Evolutionary conservation across 1,140 invertebrate genomes (phyloP).

Genomic region (Nephila pilipes): DNA sequence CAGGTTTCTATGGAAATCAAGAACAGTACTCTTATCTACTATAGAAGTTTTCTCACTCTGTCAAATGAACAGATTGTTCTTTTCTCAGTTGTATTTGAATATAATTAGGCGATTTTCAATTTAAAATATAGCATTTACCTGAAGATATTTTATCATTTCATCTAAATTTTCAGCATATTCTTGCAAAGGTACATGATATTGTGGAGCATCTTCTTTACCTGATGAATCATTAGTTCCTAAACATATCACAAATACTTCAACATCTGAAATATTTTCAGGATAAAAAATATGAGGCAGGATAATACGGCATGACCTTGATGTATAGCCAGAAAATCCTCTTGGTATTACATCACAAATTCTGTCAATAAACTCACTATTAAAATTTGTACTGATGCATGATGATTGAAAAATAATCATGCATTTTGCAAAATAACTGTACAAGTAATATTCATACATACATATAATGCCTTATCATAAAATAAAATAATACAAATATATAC

Average conservation of each 20-base stretch:
- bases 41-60: no score
- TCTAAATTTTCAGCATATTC: constrained; percentile 80
- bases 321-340: constrained; percentile 82
- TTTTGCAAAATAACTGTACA: no score
- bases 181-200: constrained; percentile 81
- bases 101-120: neutral
- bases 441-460: no score
- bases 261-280: constrained; percentile 78
- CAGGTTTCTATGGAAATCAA: no score
- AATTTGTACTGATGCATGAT: no score
- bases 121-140: constrained; percentile 76
- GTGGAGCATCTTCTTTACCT: constrained; percentile 77
- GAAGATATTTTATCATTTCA: constrained; percentile 80
- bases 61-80: no score
- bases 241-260: constrained; percentile 80
- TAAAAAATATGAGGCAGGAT: constrained; percentile 80
- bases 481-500: no score
- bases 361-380: constrained; percentile 45
- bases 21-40: no score
- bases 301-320: constrained; percentile 80
- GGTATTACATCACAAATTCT: constrained; percentile 82
- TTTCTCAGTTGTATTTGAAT: no score
- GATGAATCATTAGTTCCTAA: constrained; percentile 82
- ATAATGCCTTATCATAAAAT: no score
- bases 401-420: no score